A percentile compares a stretch with the other conserved stretches of the same genome.
phyloP scores from a whole-genome alignment of 2,888 invertebrate species.

The Microchrysa polita region DNA sequence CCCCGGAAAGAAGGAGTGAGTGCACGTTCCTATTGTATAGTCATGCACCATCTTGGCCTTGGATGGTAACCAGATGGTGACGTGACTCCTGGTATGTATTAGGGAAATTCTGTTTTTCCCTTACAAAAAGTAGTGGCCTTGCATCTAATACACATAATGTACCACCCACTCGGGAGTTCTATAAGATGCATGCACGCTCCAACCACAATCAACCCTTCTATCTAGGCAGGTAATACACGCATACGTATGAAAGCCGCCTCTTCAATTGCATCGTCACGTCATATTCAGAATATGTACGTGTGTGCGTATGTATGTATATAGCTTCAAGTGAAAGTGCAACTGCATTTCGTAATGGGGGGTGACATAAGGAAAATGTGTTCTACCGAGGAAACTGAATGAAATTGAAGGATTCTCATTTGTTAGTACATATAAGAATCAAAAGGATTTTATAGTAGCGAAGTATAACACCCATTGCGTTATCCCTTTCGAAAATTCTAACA shows the following conservation, averaged over 20 bases:
- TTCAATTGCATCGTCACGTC: conserved; percentile 24
- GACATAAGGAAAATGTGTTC: background rate
- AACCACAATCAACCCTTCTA: background rate
- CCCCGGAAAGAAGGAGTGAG: background rate
- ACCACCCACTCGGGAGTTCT: background rate
- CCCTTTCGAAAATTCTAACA: background rate
- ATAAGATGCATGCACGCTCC: background rate
- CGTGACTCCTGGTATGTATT: conserved; percentile 17
- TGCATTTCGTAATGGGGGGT: conserved; percentile 7
- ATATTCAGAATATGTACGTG: conserved; percentile 23
- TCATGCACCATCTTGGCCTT: conserved; percentile 20
- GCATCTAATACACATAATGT: background rate
- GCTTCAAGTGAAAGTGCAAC: conserved; percentile 35
- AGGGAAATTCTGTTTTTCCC: background rate
- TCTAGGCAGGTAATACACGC: conserved; percentile 1
- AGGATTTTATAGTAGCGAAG: background rate
- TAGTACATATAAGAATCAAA: background rate
- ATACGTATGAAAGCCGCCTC: conserved; percentile 28
- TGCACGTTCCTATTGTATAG: background rate
- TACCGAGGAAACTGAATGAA: background rate
- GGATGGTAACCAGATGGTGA: conserved; percentile 25
- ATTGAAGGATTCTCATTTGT: background rate
- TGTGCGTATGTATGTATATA: no score
- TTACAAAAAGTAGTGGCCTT: conserved; percentile 36
- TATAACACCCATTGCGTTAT: background rate